Evolutionary conservation across 2,888 invertebrate species (phyloP).

Genomic region (Sphinx pinastri): DNA sequence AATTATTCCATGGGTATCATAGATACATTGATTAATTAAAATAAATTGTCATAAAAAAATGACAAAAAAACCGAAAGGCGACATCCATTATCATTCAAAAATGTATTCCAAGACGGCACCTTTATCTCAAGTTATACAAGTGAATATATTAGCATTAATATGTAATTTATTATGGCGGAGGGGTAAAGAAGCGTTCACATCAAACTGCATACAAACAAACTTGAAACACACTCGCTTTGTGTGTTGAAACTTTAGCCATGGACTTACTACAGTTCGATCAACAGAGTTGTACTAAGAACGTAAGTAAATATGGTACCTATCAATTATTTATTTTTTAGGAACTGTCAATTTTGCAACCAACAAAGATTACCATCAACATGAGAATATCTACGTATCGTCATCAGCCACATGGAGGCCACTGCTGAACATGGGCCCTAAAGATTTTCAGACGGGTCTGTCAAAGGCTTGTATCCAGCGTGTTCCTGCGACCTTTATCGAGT

Average conservation of each 20-base stretch:
- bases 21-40: no score
- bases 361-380: no score
- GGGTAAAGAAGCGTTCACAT: background rate
- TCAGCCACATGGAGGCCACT: no score
- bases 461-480: no score
- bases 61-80: background rate
- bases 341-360: no score
- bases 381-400: no score
- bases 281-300: background rate
- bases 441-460: no score
- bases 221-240: background rate
- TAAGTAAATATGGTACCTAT: slow-evolving; percentile 4
- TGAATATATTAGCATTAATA: slow-evolving; percentile 16
- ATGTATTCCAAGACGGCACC: background rate
- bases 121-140: background rate
- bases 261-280: background rate
- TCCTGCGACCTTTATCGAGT: no score
- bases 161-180: background rate
- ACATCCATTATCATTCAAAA: background rate
- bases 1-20: no score
- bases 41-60: background rate
- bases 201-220: background rate
- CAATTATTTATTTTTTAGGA: no score
- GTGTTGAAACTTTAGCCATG: no score
- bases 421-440: no score